phyloP scores from a whole-genome alignment of 2,888 invertebrate species.

The Arge pagana region DNA sequence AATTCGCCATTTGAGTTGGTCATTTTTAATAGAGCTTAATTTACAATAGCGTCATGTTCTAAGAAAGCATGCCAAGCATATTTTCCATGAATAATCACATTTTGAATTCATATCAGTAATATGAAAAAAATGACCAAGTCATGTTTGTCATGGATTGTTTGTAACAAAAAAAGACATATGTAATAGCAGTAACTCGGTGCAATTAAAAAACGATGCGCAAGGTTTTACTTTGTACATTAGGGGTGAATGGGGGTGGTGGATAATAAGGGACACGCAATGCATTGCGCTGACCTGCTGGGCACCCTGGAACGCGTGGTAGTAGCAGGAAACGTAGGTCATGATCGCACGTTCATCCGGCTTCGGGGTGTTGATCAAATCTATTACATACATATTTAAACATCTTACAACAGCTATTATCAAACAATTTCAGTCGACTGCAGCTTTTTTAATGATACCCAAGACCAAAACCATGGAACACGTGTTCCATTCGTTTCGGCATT shows the following conservation, averaged over 20 bases:
- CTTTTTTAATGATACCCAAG: slow-evolving; percentile 12
- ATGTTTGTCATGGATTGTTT: slow-evolving; percentile 1
- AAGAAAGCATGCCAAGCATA: slow-evolving; percentile 4
- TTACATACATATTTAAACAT: slow-evolving; percentile 42
- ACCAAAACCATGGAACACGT: slow-evolving; percentile 3
- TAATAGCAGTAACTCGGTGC: slow-evolving; percentile 14
- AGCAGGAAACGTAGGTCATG: slow-evolving; percentile 99
- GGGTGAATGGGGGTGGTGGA: slow-evolving; percentile 13
- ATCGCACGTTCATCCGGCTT: slow-evolving; percentile 99
- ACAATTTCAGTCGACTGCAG: slow-evolving; percentile 26
- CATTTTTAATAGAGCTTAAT: slow-evolving; percentile 9
- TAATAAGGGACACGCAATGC: slow-evolving; percentile 36
- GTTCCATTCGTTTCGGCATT: slow-evolving; percentile 1
- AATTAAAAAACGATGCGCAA: slow-evolving; percentile 22
- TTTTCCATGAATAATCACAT: no score
- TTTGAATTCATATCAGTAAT: no score
- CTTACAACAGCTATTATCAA: slow-evolving; percentile 23
- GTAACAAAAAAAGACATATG: slow-evolving; percentile 6
- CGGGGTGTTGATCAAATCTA: slow-evolving; percentile 99
- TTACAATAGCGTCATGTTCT: neutral
- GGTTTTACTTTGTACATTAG: slow-evolving; percentile 25
- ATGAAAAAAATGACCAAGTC: slow-evolving; percentile 13
- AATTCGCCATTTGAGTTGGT: slow-evolving; percentile 8
- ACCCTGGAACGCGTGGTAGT: slow-evolving; percentile 99
- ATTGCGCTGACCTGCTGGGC: slow-evolving; percentile 86